These are phyloP conservation scores for Drosophila littoralis DNA, from an alignment of 1,140 invertebrate species.

Conservation along the genomic window DNA sequence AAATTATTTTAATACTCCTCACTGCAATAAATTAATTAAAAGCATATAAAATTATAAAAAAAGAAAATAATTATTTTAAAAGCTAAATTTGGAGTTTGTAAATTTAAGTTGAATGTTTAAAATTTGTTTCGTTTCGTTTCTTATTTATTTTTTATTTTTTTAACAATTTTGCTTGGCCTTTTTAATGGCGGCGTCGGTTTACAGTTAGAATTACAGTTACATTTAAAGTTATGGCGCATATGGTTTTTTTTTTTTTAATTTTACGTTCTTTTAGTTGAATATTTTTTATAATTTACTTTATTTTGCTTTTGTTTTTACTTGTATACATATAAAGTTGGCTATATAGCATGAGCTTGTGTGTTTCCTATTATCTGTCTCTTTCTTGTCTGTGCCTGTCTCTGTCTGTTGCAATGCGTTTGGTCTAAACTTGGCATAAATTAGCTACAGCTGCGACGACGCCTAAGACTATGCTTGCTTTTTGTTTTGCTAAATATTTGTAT, in stretches of 20 bases:
- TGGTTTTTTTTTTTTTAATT: slow-evolving; percentile 16
- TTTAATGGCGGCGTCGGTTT: slow-evolving; percentile 39
- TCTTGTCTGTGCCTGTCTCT: slow-evolving; percentile 1
- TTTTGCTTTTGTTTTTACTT: slow-evolving; percentile 2
- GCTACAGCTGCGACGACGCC: slow-evolving; percentile 43
- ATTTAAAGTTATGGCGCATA: slow-evolving; percentile 48
- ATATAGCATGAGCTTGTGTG: slow-evolving; percentile 47
- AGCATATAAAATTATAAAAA: slow-evolving; percentile 20
- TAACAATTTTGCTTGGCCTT: slow-evolving; percentile 34
- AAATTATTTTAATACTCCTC: slow-evolving; percentile 23
- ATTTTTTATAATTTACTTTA: slow-evolving; percentile 12
- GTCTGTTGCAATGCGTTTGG: slow-evolving; percentile 25
- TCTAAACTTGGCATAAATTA: slow-evolving; percentile 49
- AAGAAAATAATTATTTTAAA: slow-evolving; percentile 38
- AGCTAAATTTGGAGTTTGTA: slow-evolving; percentile 35
- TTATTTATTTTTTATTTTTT: slow-evolving; percentile 1
- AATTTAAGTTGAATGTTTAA: slow-evolving; percentile 7
- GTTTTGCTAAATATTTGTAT: slow-evolving; percentile 11
- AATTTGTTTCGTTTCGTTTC: neutral
- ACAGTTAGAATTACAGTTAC: slow-evolving; percentile 30
- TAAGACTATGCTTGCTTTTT: slow-evolving; percentile 36
- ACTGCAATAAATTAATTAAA: slow-evolving; percentile 33
- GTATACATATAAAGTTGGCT: slow-evolving; percentile 42
- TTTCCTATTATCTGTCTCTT: neutral
- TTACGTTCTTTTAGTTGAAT: slow-evolving; percentile 33